Evolutionary conservation across 2,113 vertebrate genomes (phyloP).

Genomic region (Gymnarchus niloticus): DNA sequence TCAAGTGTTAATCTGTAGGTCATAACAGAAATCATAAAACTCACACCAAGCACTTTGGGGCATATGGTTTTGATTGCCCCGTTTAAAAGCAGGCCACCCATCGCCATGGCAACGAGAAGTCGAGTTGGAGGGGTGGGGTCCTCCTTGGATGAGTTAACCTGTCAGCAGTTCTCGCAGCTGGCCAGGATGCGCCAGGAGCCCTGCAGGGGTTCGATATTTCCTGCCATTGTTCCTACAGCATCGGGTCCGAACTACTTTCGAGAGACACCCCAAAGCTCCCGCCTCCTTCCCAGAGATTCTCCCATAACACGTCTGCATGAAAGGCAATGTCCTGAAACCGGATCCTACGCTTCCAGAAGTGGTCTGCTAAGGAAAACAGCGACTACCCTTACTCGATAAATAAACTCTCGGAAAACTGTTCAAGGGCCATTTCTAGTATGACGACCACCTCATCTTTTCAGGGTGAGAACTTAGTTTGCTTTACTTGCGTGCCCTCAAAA

Average conservation of each 20-base stretch:
- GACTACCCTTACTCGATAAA: not conserved
- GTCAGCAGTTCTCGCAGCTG: conserved; percentile 18
- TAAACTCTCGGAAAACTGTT: not conserved
- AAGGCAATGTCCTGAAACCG: not conserved
- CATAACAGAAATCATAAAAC: conserved; percentile 26
- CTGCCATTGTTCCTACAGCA: conserved; percentile 24
- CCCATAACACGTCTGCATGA: not conserved
- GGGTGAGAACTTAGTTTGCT: not conserved
- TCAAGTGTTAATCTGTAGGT: conserved; percentile 30
- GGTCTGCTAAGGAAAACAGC: not conserved
- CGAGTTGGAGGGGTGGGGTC: conserved; percentile 7
- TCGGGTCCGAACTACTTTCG: not conserved
- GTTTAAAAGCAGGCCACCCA: not conserved
- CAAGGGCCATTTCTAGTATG: not conserved
- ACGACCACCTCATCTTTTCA: not conserved
- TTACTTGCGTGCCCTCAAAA: not conserved
- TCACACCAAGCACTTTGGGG: conserved; percentile 18
- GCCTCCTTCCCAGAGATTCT: not conserved
- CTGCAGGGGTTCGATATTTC: conserved; percentile 23
- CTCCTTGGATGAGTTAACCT: conserved; percentile 22
- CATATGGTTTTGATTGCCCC: conserved; percentile 28
- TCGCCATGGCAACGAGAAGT: conserved; percentile 20
- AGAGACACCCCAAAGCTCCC: not conserved
- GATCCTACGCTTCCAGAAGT: not conserved
- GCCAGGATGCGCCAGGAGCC: not conserved